Conservation (phyloP, 2,888 invertebrate genomes). For the Tachina lurida region DNA sequence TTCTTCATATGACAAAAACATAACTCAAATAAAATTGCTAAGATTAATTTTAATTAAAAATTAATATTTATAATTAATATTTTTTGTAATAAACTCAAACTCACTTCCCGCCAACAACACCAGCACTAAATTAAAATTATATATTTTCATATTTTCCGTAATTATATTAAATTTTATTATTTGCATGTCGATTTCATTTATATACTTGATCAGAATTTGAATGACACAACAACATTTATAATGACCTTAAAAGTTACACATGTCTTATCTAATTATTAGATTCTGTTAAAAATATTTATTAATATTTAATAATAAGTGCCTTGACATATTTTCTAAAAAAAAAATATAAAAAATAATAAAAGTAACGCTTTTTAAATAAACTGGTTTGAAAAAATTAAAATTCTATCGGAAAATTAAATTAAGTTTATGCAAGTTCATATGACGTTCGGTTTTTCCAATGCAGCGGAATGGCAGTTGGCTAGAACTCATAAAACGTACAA, state of each 20-base stretch:
- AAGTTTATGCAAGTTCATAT: no score
- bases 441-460: no score
- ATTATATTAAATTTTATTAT: constrained; percentile 21
- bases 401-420: no score
- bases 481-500: no score
- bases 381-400: no score
- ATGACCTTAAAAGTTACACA: constrained; percentile 33
- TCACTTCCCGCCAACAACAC: constrained; percentile 38
- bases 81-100: constrained; percentile 14
- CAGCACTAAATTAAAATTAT: constrained; percentile 20
- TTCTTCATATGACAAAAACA: neutral
- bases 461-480: no score
- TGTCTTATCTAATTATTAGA: constrained; percentile 43
- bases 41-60: neutral
- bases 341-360: no score
- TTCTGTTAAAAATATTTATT: constrained; percentile 27
- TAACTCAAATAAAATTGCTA: constrained; percentile 7
- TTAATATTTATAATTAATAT: neutral
- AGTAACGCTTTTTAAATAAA: no score
- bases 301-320: constrained; percentile 12
- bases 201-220: constrained; percentile 31
- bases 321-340: constrained; percentile 8
- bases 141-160: constrained; percentile 54
- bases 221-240: constrained; percentile 13
- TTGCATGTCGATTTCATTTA: constrained; percentile 45